These are phyloP conservation scores for Pseudomyrmex flavicornis DNA, from an alignment of 1,140 invertebrate genomes.

Conservation along the genomic window DNA sequence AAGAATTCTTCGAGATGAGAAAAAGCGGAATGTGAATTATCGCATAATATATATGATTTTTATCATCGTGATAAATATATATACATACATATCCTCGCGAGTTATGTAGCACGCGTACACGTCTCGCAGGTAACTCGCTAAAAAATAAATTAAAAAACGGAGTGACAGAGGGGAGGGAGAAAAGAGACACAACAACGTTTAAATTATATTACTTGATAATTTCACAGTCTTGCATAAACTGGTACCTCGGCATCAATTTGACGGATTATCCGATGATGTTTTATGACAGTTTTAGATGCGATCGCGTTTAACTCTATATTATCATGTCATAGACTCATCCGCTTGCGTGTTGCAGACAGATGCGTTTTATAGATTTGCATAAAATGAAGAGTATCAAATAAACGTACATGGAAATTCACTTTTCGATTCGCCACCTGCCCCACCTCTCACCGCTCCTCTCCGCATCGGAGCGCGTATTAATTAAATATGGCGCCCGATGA, in stretches of 20 bases:
- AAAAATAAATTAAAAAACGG: not conserved
- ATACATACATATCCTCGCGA: not conserved
- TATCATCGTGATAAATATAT: slow-evolving; percentile 4
- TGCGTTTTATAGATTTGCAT: slow-evolving; percentile 25
- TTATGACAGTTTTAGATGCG: slow-evolving; percentile 18
- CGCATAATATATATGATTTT: slow-evolving; percentile 22
- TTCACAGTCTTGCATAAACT: not conserved
- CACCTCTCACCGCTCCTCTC: not conserved
- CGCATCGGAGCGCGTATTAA: slow-evolving; percentile 32
- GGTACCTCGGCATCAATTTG: not conserved
- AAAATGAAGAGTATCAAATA: slow-evolving; percentile 28
- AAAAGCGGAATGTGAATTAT: not conserved
- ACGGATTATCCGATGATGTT: slow-evolving; percentile 3
- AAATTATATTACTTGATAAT: slow-evolving; percentile 36
- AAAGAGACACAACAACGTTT: no score
- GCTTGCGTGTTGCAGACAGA: not conserved
- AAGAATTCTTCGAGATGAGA: slow-evolving; percentile 5
- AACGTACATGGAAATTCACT: slow-evolving; percentile 44
- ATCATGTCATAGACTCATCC: not conserved
- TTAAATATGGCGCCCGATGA: slow-evolving; percentile 24
- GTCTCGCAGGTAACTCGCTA: not conserved
- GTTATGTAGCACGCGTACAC: not conserved
- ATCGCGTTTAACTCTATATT: not conserved
- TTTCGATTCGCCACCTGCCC: slow-evolving; percentile 20
- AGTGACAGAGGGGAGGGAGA: not conserved